Percentiles rank a stretch among this genome's conserved stretches.
Conservation (phyloP, 35 echinoderm and acorn worm genomes). For the Ophiothrix spiculata region DNA sequence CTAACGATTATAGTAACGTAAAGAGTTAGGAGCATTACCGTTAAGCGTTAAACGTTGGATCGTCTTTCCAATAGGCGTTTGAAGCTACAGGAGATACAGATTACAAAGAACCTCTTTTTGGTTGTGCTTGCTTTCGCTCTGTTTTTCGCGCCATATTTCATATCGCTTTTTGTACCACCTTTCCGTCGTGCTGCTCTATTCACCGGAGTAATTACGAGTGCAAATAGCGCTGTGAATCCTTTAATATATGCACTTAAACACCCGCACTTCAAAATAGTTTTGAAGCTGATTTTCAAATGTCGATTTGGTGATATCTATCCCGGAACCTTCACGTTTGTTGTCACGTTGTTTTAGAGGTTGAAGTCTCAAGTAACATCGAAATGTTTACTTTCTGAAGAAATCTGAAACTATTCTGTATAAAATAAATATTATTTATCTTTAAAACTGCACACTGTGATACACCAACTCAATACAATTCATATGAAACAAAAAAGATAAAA, state of each 20-base stretch:
- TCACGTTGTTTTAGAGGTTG: too few species aligned
- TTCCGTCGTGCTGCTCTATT: neutral
- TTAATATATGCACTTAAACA: constrained; percentile 54
- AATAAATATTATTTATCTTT: too few species aligned
- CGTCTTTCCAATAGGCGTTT: constrained; percentile 12
- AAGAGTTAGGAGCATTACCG: neutral
- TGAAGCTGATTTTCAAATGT: constrained; percentile 31
- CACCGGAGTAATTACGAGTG: constrained; percentile 1
- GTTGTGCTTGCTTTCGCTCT: constrained; percentile 40
- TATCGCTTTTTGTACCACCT: neutral
- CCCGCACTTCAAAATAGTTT: constrained; percentile 51
- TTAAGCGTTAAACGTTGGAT: neutral
- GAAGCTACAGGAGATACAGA: constrained; percentile 26
- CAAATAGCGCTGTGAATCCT: constrained; percentile 50
- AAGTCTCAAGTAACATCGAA: too few species aligned
- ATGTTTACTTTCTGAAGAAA: too few species aligned
- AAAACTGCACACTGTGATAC: too few species aligned
- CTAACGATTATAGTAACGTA: neutral
- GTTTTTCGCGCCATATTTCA: constrained; percentile 41
- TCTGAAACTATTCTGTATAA: too few species aligned
- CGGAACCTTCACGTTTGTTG: constrained; percentile 48
- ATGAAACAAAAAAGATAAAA: too few species aligned
- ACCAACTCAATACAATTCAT: too few species aligned
- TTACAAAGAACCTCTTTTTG: constrained; percentile 64
- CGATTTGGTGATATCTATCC: constrained; percentile 33